Evolutionary conservation across 2,888 invertebrate genomes (phyloP).

Genomic region (Rhaphigaster nebulosa): DNA sequence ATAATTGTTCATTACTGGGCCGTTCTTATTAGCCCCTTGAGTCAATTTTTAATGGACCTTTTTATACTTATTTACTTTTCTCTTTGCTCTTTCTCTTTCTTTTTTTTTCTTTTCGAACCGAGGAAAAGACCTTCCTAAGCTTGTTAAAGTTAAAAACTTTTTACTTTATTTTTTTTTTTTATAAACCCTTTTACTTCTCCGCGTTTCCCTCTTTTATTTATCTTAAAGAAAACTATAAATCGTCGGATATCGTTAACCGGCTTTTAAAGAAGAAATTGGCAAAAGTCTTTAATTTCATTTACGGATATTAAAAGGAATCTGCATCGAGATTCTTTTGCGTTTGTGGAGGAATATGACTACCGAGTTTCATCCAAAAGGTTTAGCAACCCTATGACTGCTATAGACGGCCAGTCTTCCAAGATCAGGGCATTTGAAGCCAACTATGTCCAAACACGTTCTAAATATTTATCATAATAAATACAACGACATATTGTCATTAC

Average conservation of each 20-base stretch:
- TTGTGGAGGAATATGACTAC: neutral
- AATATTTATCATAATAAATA: too few species aligned
- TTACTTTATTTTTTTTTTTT: constrained; percentile 14
- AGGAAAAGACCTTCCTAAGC: constrained; percentile 56
- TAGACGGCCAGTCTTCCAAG: too few species aligned
- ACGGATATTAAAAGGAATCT: neutral
- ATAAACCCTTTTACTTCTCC: constrained; percentile 54
- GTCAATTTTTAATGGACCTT: constrained; percentile 60
- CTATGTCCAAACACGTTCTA: too few species aligned
- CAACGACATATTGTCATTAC: too few species aligned
- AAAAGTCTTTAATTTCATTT: constrained; percentile 52
- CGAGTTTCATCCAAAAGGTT: too few species aligned
- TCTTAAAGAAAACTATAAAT: constrained; percentile 57
- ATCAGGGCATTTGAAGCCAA: too few species aligned
- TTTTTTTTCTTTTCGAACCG: constrained; percentile 45
- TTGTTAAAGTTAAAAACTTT: constrained; percentile 60
- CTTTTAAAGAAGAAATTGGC: constrained; percentile 23
- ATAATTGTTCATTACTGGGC: constrained; percentile 59
- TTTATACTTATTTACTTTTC: constrained; percentile 59
- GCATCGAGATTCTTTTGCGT: neutral
- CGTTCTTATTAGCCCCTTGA: constrained; percentile 60
- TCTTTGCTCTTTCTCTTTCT: constrained; percentile 55
- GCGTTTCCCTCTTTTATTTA: constrained; percentile 45
- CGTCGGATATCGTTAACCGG: constrained; percentile 51
- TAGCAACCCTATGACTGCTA: too few species aligned